Conservation (phyloP, 2,113 vertebrate species). For the Prionailurus bengalensis region DNA sequence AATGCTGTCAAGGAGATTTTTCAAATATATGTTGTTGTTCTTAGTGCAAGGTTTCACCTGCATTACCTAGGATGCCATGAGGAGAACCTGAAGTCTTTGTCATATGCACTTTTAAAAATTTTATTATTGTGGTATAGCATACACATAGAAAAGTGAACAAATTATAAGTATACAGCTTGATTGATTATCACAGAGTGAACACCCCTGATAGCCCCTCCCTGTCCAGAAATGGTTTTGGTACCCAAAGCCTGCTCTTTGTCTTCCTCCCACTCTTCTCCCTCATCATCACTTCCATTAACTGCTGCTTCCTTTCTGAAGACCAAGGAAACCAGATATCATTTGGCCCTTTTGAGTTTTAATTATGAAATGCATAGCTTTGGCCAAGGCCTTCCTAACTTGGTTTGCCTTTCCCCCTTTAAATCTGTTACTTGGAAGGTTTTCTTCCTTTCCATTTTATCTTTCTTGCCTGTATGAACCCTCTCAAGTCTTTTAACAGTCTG, state of each 20-base stretch:
- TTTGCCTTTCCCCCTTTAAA: not conserved
- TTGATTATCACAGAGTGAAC: not conserved
- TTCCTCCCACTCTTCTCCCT: not conserved
- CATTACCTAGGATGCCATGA: not conserved
- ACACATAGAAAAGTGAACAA: not conserved
- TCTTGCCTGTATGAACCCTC: not conserved
- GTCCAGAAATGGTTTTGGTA: not conserved
- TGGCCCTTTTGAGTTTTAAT: not conserved
- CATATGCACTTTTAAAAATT: not conserved
- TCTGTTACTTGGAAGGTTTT: not conserved
- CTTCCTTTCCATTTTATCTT: not conserved
- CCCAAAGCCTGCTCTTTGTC: not conserved
- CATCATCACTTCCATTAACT: not conserved
- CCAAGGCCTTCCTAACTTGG: not conserved
- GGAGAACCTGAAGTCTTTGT: not conserved
- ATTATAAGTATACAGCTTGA: not conserved
- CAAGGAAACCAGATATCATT: not conserved
- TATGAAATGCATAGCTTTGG: not conserved
- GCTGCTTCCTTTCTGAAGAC: not conserved
- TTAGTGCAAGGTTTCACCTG: not conserved
- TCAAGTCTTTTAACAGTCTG: not conserved
- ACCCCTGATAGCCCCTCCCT: not conserved
- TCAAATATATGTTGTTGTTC: not conserved
- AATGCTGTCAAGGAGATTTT: not conserved
- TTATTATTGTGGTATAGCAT: not conserved